Evolutionary conservation across 1,140 invertebrate genomes (phyloP), one percentile per base, ranked within the genome.

Genomic region (Achroia grisella): DNA sequence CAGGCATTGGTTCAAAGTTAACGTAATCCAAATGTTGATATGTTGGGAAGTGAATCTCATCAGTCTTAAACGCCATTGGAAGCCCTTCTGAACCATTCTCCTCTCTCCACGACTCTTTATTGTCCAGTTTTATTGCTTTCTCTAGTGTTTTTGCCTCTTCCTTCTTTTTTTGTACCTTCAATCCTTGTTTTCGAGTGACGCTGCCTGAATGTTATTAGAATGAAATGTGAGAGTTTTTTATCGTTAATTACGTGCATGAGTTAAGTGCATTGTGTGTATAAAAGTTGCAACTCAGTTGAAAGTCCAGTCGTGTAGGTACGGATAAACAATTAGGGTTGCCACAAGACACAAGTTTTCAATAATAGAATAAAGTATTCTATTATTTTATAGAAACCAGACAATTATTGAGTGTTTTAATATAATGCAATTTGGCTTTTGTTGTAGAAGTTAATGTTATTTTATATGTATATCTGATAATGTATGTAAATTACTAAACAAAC

Each of bases 1-100:
- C 80, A 68, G 76, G 78, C 49, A 72, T 50, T 9, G 76, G 69
- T 48, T 80, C 57, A 49, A 82, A 82, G 45, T 79, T 73, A 46
- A 66, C 23, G 48, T 68, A 74, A 52, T 82, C 80, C 71, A 77
- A 28, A 41, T 80, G 69, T n/a, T 71, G 73, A 23, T 79, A 78
- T 4, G 62, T 43, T 2, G 59, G 44, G 47, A 67, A 73, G 32
- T 61, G 53, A 42, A 62, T 45, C 43, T 66, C 59, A 11, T 41
- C 32, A 27, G 17, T 52, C 53, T 39, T 28, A 39, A 11, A n/a
- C n/a, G 28, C 37, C 2, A 27, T 56, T 11, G 37, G 48, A 8
- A 40, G 15, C 30, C 36, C 32, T 2, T 58, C 45, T 11, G 50
- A 39, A 13, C 31, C 23, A 27, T 56, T 39, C 8, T 67, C 64